phyloP scores from a whole-genome alignment of 2,888 invertebrate species.

The Agrotis ipsilon region DNA sequence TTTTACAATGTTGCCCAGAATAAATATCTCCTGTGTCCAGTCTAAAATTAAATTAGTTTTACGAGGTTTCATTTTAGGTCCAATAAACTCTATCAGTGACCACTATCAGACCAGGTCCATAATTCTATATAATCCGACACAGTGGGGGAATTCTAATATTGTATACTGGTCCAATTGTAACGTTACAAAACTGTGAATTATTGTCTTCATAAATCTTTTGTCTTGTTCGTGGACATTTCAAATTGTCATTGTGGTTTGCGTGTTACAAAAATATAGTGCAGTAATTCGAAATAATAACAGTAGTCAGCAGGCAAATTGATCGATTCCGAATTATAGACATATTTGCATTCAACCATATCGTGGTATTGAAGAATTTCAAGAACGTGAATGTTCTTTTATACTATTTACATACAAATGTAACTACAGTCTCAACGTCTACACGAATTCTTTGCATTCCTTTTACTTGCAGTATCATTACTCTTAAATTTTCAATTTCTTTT shows the following conservation, averaged over 20 bases:
- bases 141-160: conserved; percentile 58
- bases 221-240: conserved; percentile 43
- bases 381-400: not conserved
- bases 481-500: not conserved
- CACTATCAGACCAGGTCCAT: conserved; percentile 48
- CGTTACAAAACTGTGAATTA: conserved; percentile 69
- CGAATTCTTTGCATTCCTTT: conserved; percentile 4
- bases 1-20: conserved; percentile 50
- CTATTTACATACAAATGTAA: not conserved
- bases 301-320: not conserved
- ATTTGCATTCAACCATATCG: not conserved
- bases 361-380: not conserved
- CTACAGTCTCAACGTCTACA: not conserved
- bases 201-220: conserved; percentile 68
- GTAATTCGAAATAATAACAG: not conserved
- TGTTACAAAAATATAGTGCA: conserved; percentile 50
- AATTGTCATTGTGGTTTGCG: conserved; percentile 44
- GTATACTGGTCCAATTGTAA: conserved; percentile 62
- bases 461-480: not conserved
- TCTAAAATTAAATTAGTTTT: conserved; percentile 58
- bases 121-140: conserved; percentile 53
- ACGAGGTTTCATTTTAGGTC: conserved; percentile 52
- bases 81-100: conserved; percentile 57
- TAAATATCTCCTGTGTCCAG: conserved; percentile 43
- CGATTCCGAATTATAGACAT: conserved; percentile 3